These are phyloP conservation scores for Nycticebus coucang DNA, from an alignment of 2,113 vertebrate species.

Conservation along the genomic window DNA sequence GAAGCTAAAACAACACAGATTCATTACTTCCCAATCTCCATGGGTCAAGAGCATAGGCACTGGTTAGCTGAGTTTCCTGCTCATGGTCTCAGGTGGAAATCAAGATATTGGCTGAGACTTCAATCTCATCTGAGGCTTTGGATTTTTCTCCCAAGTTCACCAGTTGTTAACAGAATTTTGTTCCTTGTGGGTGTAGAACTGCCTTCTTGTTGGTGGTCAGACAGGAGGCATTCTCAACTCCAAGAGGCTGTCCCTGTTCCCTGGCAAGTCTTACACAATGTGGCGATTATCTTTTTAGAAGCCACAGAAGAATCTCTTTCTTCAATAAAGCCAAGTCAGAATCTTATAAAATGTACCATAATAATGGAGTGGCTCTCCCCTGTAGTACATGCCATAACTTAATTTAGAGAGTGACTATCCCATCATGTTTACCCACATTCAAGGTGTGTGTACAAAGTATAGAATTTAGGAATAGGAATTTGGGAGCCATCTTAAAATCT, in stretches of 20 bases:
- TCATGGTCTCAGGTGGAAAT: not conserved
- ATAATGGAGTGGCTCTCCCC: not conserved
- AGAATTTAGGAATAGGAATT: not conserved
- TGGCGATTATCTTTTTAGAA: not conserved
- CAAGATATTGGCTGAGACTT: not conserved
- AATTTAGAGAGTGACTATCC: not conserved
- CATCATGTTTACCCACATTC: not conserved
- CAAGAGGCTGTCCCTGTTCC: not conserved
- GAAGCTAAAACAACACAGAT: not conserved
- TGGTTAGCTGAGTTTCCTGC: not conserved
- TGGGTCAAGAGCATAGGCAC: not conserved
- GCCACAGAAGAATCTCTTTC: not conserved
- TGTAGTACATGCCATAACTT: not conserved
- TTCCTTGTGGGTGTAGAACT: not conserved
- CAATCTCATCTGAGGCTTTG: not conserved
- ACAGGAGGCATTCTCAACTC: not conserved
- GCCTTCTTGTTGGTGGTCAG: not conserved
- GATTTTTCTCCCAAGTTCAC: not conserved
- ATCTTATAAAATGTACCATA: not conserved
- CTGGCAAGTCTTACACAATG: not conserved
- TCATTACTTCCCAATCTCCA: not conserved
- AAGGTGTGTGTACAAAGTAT: not conserved
- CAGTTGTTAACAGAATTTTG: not conserved
- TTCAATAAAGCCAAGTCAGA: not conserved
- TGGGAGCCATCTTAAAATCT: not conserved